Percentiles rank a stretch among this genome's conserved stretches.
Evolutionary conservation across 2,113 vertebrate species (phyloP).

Genomic region (Alectura lathami): DNA sequence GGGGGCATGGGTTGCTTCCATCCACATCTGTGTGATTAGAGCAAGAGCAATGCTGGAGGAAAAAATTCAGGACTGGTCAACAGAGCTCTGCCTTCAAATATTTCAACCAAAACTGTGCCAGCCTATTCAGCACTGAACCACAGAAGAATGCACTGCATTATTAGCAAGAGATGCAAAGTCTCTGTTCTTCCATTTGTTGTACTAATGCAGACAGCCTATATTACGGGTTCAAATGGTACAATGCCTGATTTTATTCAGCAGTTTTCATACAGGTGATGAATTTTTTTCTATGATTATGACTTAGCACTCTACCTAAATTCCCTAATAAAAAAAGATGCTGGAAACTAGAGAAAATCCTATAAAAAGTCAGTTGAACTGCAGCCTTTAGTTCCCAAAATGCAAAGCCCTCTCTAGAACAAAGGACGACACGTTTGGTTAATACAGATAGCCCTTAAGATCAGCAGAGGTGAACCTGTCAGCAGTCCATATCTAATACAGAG

Average conservation of each 20-base stretch:
- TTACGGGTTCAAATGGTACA: not conserved
- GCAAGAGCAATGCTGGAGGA: not conserved
- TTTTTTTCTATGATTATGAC: not conserved
- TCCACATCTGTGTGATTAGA: fast-evolving
- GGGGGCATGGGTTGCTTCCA: not conserved
- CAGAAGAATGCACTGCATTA: not conserved
- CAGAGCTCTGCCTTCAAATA: not conserved
- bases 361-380: not conserved
- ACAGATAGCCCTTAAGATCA: not conserved
- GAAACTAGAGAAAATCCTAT: not conserved
- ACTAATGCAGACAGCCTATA: not conserved
- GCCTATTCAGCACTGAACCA: not conserved
- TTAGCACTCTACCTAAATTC: not conserved
- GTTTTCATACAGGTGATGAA: not conserved
- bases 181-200: not conserved
- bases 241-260: not conserved
- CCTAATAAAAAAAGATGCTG: not conserved
- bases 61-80: not conserved
- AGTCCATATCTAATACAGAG: not conserved
- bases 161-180: not conserved
- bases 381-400: not conserved
- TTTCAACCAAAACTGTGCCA: not conserved
- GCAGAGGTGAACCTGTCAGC: not conserved
- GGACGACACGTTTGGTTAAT: not conserved
- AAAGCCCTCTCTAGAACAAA: not conserved